phyloP scores from a whole-genome alignment of 1,140 invertebrate species.

The Aphidius gifuensis region DNA sequence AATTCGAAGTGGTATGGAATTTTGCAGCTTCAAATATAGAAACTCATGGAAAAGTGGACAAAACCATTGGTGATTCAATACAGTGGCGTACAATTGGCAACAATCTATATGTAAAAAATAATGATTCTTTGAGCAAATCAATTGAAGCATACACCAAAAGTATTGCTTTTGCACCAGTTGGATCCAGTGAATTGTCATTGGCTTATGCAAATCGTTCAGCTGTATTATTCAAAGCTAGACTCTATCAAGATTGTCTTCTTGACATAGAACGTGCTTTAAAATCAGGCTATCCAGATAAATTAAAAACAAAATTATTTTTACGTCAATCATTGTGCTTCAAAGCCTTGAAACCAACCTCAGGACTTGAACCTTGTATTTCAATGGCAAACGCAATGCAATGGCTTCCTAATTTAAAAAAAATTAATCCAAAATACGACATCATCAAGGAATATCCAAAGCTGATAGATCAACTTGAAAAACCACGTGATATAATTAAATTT shows the following conservation, averaged over 20 bases:
- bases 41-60: neutral
- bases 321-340: constrained; percentile 4
- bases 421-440: too few relatives aligned
- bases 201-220: too few relatives aligned
- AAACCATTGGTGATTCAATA: neutral
- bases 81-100: too few relatives aligned
- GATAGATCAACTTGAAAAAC: neutral
- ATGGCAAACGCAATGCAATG: neutral
- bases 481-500: neutral
- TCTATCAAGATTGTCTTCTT: too few relatives aligned
- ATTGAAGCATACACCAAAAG: constrained; percentile 8
- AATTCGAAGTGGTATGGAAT: too few relatives aligned
- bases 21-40: constrained; percentile 1
- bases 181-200: too few relatives aligned
- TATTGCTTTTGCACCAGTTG: too few relatives aligned
- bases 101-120: too few relatives aligned
- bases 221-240: too few relatives aligned
- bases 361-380: neutral
- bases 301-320: neutral
- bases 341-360: neutral
- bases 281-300: neutral
- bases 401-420: too few relatives aligned
- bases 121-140: constrained; percentile 6
- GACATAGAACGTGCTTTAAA: too few relatives aligned
- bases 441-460: too few relatives aligned